These are phyloP conservation scores for Drosophila guanche DNA, from an alignment of 1,140 invertebrate genomes.

Conservation along the genomic window DNA sequence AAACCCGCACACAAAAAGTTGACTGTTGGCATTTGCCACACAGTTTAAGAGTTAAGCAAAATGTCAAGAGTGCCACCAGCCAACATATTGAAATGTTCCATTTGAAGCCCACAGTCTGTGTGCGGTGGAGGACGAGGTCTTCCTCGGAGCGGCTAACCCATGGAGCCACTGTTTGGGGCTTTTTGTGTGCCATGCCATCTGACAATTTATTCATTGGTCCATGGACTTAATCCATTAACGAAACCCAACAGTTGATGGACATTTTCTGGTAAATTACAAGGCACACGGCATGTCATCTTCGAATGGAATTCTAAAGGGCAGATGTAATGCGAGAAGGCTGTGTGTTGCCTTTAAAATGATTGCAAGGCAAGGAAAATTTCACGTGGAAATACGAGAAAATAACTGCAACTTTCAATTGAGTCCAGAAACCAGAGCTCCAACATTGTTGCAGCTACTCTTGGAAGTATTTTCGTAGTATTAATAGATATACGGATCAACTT, in stretches of 20 bases:
- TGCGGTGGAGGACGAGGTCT: neutral
- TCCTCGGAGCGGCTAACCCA: constrained; percentile 31
- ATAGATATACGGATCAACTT: too few species aligned
- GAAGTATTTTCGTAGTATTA: too few species aligned
- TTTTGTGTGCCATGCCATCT: constrained; percentile 42
- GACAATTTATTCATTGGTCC: constrained; percentile 72
- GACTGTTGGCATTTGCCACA: constrained; percentile 74
- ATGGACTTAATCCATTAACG: constrained; percentile 75
- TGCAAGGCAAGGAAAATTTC: constrained; percentile 1
- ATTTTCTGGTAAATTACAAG: constrained; percentile 43
- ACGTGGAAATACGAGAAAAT: too few species aligned
- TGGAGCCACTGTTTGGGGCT: constrained; percentile 34
- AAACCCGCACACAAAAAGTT: constrained; percentile 41
- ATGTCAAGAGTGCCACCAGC: constrained; percentile 52
- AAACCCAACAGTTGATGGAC: constrained; percentile 34
- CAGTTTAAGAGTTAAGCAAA: constrained; percentile 64
- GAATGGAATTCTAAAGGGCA: constrained; percentile 8
- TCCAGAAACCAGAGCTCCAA: too few species aligned
- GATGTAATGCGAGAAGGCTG: constrained; percentile 8
- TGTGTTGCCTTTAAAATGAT: constrained; percentile 34
- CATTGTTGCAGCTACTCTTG: too few species aligned
- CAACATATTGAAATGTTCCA: constrained; percentile 69
- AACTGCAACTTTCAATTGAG: too few species aligned
- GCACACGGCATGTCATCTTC: constrained; percentile 15
- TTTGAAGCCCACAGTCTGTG: too few species aligned